A percentile compares a stretch with the other conserved stretches of the same genome.
phyloP scores from a whole-genome alignment of 2,113 vertebrate species.

The Argyrosomus japonicus region DNA sequence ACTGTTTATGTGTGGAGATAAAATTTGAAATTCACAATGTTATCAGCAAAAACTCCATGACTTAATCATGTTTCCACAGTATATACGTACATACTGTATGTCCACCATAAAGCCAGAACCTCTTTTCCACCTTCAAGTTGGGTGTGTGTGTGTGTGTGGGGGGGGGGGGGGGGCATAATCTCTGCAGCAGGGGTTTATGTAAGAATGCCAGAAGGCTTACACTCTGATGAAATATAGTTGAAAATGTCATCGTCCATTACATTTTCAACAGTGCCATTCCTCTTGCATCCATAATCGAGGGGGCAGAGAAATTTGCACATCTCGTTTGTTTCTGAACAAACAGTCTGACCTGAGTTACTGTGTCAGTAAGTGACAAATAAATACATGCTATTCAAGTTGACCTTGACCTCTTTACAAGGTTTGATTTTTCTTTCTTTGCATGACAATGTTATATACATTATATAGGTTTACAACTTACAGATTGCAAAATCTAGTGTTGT shows the following conservation, averaged over 20 bases:
- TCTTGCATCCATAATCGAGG: not conserved
- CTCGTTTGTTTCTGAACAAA: not conserved
- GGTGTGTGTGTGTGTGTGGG: too few species aligned
- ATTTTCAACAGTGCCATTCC: not conserved
- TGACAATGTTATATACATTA: not conserved
- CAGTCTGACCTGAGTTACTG: too few species aligned
- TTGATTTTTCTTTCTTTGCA: slow-evolving; percentile 1
- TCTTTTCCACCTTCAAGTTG: not conserved
- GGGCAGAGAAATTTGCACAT: not conserved
- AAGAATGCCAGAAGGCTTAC: not conserved
- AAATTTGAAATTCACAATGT: not conserved
- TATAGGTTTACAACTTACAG: not conserved
- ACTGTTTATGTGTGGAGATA: not conserved
- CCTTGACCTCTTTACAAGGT: not conserved
- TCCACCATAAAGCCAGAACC: not conserved
- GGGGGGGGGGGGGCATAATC: not conserved
- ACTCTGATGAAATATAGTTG: slow-evolving; percentile 5
- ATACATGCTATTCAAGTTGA: not conserved
- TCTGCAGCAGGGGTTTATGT: slow-evolving; percentile 10
- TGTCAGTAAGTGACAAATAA: not conserved
- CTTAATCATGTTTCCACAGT: not conserved
- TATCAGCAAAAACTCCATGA: not conserved
- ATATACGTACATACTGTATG: not conserved
- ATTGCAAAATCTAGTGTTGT: not conserved
- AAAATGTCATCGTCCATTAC: slow-evolving; percentile 25